These are phyloP conservation scores for Florisuga fusca DNA, from an alignment of 2,797 vertebrate species.

Conservation along the genomic window DNA sequence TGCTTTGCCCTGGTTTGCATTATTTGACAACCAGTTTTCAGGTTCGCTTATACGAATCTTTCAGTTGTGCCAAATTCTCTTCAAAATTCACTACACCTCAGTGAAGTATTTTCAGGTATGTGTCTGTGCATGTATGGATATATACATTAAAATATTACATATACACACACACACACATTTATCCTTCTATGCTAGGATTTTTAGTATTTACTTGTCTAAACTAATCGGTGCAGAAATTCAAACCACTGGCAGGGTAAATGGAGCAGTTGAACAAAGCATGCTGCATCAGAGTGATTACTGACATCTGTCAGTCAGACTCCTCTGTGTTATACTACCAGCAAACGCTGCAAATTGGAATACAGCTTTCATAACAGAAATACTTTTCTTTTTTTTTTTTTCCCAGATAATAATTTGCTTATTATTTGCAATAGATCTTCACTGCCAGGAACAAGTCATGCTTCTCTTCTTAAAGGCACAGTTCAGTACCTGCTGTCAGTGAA, in stretches of 20 bases:
- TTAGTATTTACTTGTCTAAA: neutral
- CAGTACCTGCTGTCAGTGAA: neutral
- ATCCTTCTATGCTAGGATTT: neutral
- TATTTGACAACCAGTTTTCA: slow-evolving; percentile 47
- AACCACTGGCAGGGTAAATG: neutral
- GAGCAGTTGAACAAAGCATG: neutral
- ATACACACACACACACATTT: neutral
- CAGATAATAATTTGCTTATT: neutral
- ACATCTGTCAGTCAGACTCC: neutral
- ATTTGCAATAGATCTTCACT: neutral
- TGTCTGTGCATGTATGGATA: slow-evolving; percentile 29
- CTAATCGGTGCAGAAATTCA: neutral
- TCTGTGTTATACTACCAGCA: neutral
- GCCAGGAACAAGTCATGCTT: neutral
- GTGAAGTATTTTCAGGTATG: neutral
- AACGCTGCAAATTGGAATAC: neutral
- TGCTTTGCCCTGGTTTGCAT: slow-evolving; percentile 28
- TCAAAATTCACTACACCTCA: neutral
- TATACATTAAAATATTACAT: neutral
- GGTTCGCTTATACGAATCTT: neutral
- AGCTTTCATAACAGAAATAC: neutral
- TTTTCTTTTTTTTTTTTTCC: neutral
- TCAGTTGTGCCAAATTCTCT: slow-evolving; percentile 38
- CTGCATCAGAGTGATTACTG: neutral
- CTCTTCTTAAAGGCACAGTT: fast-evolving